Conservation (phyloP, 2,888 invertebrate species). For the Argynnis bischoffii region DNA sequence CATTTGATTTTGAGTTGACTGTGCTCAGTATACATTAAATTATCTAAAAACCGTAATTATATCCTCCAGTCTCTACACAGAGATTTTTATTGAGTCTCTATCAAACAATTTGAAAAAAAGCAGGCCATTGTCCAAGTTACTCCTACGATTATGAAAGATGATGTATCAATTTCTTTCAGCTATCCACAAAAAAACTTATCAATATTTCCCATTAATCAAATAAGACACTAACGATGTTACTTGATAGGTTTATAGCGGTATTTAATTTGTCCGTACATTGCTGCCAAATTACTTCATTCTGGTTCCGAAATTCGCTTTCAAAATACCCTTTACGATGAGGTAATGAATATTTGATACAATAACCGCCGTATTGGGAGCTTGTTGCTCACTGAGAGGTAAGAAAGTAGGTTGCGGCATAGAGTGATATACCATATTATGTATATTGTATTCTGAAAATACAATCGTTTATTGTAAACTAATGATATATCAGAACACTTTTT, state of each 20-base stretch:
- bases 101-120: slow-evolving; percentile 4
- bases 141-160: slow-evolving; percentile 28
- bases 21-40: too few relatives aligned
- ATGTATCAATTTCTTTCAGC: slow-evolving; percentile 34
- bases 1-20: too few relatives aligned
- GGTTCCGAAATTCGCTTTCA: slow-evolving; percentile 42
- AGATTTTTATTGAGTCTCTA: not conserved
- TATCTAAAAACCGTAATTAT: too few relatives aligned
- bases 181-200: slow-evolving; percentile 28
- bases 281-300: slow-evolving; percentile 60
- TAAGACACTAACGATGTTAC: slow-evolving; percentile 41
- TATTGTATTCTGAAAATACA: not conserved
- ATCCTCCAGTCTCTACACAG: too few relatives aligned
- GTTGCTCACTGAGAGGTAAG: slow-evolving; percentile 21
- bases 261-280: slow-evolving; percentile 53
- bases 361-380: slow-evolving; percentile 61
- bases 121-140: slow-evolving; percentile 6
- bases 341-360: slow-evolving; percentile 77
- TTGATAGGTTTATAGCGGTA: slow-evolving; percentile 45
- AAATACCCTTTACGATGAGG: slow-evolving; percentile 61
- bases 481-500: too few relatives aligned
- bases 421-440: not conserved
- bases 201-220: slow-evolving; percentile 38
- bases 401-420: slow-evolving; percentile 14
- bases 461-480: not conserved